phyloP scores from a whole-genome alignment of 2,888 invertebrate genomes.

The Leptinotarsa peninsularis region DNA sequence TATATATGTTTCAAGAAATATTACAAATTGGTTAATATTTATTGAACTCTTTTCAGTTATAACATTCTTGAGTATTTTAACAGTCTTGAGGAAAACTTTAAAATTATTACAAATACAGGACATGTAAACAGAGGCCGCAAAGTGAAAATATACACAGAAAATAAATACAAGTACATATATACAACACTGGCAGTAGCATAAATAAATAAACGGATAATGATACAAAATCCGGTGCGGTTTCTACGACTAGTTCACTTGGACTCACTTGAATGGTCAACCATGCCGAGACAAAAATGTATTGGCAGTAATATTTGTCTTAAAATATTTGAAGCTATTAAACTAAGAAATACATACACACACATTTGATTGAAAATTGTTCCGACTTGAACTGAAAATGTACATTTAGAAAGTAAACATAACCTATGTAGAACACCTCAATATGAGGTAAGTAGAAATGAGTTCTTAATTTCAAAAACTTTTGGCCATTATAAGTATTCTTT shows the following conservation, averaged over 20 bases:
- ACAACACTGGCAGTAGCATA: constrained; percentile 50
- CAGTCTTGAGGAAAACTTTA: constrained; percentile 47
- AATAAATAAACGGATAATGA: constrained; percentile 46
- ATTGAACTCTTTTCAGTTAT: constrained; percentile 3
- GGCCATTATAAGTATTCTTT: neutral
- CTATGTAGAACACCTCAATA: constrained; percentile 48
- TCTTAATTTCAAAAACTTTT: constrained; percentile 20
- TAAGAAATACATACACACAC: constrained; percentile 11
- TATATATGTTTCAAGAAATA: too few relatives aligned
- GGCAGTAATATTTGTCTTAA: constrained; percentile 12
- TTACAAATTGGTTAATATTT: neutral
- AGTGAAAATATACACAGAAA: constrained; percentile 43
- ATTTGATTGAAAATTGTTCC: constrained; percentile 24
- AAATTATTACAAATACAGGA: constrained; percentile 43
- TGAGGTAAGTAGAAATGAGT: constrained; percentile 46
- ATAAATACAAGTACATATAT: constrained; percentile 49
- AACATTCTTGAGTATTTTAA: constrained; percentile 46
- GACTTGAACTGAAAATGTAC: too few relatives aligned
- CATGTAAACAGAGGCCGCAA: constrained; percentile 23
- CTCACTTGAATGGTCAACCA: constrained; percentile 2
- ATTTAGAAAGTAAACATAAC: constrained; percentile 27
- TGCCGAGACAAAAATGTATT: constrained; percentile 16
- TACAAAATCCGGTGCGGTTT: constrained; percentile 27
- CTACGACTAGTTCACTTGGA: constrained; percentile 35
- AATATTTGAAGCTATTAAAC: constrained; percentile 1